phyloP scores from a whole-genome alignment of 1,140 invertebrate species.

The Brachionus sp. region DNA sequence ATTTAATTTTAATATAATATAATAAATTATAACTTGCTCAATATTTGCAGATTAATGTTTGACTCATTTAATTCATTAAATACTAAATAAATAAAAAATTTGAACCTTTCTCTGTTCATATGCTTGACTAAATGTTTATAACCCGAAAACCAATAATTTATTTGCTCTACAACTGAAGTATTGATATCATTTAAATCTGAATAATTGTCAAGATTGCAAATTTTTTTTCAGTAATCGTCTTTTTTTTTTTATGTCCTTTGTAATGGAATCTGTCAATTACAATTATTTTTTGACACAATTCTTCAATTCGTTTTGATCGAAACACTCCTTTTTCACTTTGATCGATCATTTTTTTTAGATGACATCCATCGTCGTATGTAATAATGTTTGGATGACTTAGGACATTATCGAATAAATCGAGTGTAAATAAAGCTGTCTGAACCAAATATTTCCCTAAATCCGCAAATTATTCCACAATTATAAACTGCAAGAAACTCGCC shows the following conservation, averaged over 20 bases:
- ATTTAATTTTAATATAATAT: too few species aligned
- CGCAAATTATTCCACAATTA: too few species aligned
- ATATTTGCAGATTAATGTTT: too few species aligned
- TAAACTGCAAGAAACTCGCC: too few species aligned
- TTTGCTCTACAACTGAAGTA: too few species aligned
- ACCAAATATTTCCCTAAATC: neutral
- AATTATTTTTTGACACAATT: neutral
- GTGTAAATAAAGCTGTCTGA: neutral
- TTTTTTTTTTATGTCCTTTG: neutral
- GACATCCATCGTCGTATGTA: neutral
- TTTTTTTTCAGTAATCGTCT: neutral
- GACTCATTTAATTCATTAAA: too few species aligned
- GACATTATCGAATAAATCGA: neutral
- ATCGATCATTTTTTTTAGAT: constrained; percentile 3
- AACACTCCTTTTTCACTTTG: neutral
- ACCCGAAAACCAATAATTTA: too few species aligned
- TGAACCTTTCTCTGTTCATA: too few species aligned
- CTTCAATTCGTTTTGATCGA: neutral
- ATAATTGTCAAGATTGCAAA: neutral
- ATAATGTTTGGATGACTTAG: neutral
- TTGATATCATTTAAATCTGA: neutral
- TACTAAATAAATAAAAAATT: too few species aligned
- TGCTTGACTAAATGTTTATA: too few species aligned
- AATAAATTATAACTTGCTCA: too few species aligned
- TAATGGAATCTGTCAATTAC: neutral